A percentile compares a stretch with the other conserved stretches of the same genome.
Conservation (phyloP, 2,797 vertebrate species). For the Cirrhinus mrigala region DNA sequence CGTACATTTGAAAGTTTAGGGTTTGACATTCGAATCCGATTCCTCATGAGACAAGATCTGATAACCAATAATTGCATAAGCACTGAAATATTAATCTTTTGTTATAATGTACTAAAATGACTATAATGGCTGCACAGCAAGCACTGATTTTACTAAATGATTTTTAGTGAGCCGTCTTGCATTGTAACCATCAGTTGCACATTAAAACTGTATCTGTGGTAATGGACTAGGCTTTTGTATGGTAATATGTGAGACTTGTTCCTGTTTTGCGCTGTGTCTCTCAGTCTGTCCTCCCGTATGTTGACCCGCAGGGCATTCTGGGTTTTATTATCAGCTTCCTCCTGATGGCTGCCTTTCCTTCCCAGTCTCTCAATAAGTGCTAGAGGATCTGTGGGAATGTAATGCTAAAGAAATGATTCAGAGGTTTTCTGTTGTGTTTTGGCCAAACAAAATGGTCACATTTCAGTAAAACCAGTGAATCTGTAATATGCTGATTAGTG, state of each 20-base stretch:
- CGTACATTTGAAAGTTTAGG: not conserved
- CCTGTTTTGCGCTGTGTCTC: constrained; percentile 61
- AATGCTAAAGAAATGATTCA: not conserved
- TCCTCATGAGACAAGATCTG: not conserved
- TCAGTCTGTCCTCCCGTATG: constrained; percentile 23
- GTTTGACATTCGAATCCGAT: not conserved
- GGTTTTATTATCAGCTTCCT: constrained; percentile 81
- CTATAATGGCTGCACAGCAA: not conserved
- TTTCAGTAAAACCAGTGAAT: not conserved
- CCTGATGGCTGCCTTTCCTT: constrained; percentile 77
- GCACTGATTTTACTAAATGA: not conserved
- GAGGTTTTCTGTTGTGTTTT: not conserved
- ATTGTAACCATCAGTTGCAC: not conserved
- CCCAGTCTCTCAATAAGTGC: constrained; percentile 60
- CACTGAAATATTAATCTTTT: not conserved
- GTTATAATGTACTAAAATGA: not conserved
- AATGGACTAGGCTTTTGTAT: not conserved
- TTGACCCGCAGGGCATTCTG: constrained; percentile 51
- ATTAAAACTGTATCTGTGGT: not conserved
- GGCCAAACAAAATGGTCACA: not conserved
- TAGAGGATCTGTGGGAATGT: not conserved
- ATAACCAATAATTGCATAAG: not conserved
- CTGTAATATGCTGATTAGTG: not conserved
- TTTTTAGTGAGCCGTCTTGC: not conserved
- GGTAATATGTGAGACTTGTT: constrained; percentile 49